Base-by-base conservation (phyloP, 2,113 vertebrate genomes). In the Hippocampus zosterae region DNA sequence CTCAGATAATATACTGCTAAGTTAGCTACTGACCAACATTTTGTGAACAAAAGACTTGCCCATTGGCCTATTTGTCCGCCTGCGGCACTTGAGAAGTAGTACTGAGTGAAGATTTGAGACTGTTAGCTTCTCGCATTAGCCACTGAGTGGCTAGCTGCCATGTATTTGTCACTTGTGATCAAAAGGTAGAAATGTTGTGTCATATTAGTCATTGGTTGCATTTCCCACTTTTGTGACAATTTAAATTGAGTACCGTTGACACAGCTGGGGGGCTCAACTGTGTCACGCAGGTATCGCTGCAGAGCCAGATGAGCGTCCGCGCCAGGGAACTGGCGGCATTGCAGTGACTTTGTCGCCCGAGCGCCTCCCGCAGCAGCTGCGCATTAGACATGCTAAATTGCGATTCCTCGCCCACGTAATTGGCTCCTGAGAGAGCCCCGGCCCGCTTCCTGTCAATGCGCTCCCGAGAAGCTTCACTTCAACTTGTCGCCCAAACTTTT, bases 361-460 rank as follows among this genome's bases (percentile, higher is more conserved):
- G 80, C 56, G 64, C 73, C 71, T 81, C 71, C 67, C 73, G 73
- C 75, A 72, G 84, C 84, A 85, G 80, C 85, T 87, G 81, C 77
- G 82, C 71, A 65, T 87, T 88, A 83, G 87, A 88, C 79, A 84
- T 60, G 68, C 87, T 85, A 88, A 89, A 88, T 76, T 70, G 77
- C 81, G 81, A 84, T 84, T 84, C 84, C 70, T 80, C 76, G 61
- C 77, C 78, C 73, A 72, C 74, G 10, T 89, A 88, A 88, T 87
- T 87, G 86, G 81, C 84, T 82, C 76, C 84, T 64, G 72, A 75
- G 81, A 81, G 88, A 87, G 83, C 75, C 57, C 57, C 57, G 57
- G 27, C 13, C 42, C 59, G 50, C 68, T 87, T 85, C 86, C 85
- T 77, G 75, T 82, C 65, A 53, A 70, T 67, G 10, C 76, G 27